Evolutionary conservation across 2,797 vertebrate genomes (phyloP).

Genomic region (Heliangelus exortis): DNA sequence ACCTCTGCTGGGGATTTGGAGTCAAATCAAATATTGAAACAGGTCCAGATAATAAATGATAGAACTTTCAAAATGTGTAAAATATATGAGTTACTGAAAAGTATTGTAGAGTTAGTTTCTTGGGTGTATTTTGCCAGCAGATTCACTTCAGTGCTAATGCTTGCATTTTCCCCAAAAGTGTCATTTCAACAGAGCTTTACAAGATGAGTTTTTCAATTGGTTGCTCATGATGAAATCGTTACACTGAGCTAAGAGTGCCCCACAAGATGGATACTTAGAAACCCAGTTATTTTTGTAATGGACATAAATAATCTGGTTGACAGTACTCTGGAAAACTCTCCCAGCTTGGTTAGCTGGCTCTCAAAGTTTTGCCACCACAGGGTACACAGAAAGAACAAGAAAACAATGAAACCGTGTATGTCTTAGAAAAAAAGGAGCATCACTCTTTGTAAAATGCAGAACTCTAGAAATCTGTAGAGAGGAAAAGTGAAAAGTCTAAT

Average conservation of each 20-base stretch:
- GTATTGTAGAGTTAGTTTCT: background rate
- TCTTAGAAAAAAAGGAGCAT: slow-evolving; percentile 17
- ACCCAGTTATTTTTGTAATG: slow-evolving; percentile 67
- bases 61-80: background rate
- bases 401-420: slow-evolving; percentile 45
- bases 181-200: background rate
- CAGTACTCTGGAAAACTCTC: slow-evolving; percentile 37
- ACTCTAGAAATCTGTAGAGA: background rate
- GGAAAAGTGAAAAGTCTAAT: background rate
- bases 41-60: background rate
- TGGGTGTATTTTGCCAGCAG: background rate
- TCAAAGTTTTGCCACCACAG: slow-evolving; percentile 49
- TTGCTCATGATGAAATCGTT: slow-evolving; percentile 44
- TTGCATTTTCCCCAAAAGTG: background rate
- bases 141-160: background rate
- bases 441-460: background rate
- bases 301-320: slow-evolving; percentile 44
- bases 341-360: slow-evolving; percentile 31
- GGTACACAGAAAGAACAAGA: background rate
- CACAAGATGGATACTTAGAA: slow-evolving; percentile 61
- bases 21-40: background rate
- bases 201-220: slow-evolving; percentile 8
- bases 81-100: background rate
- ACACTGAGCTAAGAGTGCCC: slow-evolving; percentile 33
- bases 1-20: background rate